Percentiles rank a stretch among this genome's conserved stretches.
Conservation (phyloP, 1,140 invertebrate species). For the Belonocnema kinseyi region DNA sequence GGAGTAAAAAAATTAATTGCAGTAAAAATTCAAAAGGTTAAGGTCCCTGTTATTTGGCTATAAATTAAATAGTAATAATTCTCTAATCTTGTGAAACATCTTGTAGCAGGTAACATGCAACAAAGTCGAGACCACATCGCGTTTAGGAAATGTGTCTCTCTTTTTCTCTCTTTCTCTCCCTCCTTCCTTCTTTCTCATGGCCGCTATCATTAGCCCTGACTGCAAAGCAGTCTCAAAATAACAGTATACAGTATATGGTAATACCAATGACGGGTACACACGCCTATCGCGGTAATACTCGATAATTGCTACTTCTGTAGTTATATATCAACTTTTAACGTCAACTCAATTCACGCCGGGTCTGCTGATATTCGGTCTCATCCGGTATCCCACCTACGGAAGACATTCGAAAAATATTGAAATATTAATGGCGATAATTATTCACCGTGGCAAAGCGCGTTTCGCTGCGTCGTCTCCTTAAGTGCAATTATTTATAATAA, state of each 20-base stretch:
- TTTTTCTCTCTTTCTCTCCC: neutral
- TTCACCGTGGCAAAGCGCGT: neutral
- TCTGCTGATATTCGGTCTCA: constrained; percentile 12
- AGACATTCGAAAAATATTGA: constrained; percentile 20
- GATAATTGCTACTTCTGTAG: constrained; percentile 46
- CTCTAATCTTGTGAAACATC: too few relatives aligned
- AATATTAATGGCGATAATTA: constrained; percentile 28
- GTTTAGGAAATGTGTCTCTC: neutral
- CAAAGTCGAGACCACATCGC: neutral
- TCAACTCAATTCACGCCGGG: constrained; percentile 35
- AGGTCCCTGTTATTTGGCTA: too few relatives aligned
- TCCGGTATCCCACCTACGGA: constrained; percentile 4
- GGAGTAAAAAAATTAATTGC: too few relatives aligned
- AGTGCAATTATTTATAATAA: constrained; percentile 9
- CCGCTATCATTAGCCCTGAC: constrained; percentile 56
- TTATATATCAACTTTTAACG: constrained; percentile 50
- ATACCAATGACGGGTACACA: constrained; percentile 58
- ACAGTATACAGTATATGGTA: constrained; percentile 61
- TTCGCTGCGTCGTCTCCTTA: constrained; percentile 18
- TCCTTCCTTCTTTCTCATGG: constrained; percentile 7
- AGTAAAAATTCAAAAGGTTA: too few relatives aligned
- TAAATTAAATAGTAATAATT: too few relatives aligned
- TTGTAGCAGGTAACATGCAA: too few relatives aligned
- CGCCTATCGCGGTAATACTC: constrained; percentile 43
- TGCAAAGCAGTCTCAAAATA: constrained; percentile 55